Evolutionary conservation across 2,113 vertebrate genomes (phyloP), one percentile per base, ranked within the genome.

Genomic region (Symphodus melops): DNA sequence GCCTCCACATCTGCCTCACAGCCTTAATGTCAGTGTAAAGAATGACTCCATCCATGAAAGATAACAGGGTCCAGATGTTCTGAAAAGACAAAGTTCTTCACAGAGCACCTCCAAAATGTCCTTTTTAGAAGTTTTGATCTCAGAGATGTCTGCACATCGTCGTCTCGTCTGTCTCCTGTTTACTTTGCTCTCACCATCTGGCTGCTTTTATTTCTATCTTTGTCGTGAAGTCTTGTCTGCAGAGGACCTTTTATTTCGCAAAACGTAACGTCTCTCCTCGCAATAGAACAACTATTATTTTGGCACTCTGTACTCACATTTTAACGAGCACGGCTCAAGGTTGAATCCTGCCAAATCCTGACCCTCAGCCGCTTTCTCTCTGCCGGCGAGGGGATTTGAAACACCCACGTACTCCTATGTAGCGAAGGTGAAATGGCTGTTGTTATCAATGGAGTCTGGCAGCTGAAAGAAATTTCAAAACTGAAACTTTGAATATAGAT

Each of bases 151-250:
- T 28, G 63, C 28, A 39, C 28, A 51, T 58, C 61, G 11, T 74
- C n/a, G 11, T 74, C n/a, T 1, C 1, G 33, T 44, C 17, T 60
- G 48, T 11, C 21, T 42, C 39, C 25, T 74, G 67, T 64, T 63
- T 67, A 56, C 21, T 68, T 17, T 12, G 6, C 48, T 1, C 49
- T 53, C 42, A 9, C 19, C 72, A 42, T 69, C 72, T 59, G 61
- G 75, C 46, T 61, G 53, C 19, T n/a, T 51, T 20, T n/a, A n/a
- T n/a, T n/a, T 51, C 48, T 51, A 51, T 51, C 19, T 51, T 51
- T 51, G 19, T 51, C 48, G n/a, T n/a, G 6, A 41, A 9, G 8
- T 11, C 1, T 41, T 14, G 11, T 44, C 13, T 14, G 1, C 16
- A 44, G 13, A 14, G 13, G 13, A 44, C 13, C 42, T 44, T 44